Evolutionary conservation across 2,797 vertebrate genomes (phyloP).

Genomic region (Liparis tanakae): DNA sequence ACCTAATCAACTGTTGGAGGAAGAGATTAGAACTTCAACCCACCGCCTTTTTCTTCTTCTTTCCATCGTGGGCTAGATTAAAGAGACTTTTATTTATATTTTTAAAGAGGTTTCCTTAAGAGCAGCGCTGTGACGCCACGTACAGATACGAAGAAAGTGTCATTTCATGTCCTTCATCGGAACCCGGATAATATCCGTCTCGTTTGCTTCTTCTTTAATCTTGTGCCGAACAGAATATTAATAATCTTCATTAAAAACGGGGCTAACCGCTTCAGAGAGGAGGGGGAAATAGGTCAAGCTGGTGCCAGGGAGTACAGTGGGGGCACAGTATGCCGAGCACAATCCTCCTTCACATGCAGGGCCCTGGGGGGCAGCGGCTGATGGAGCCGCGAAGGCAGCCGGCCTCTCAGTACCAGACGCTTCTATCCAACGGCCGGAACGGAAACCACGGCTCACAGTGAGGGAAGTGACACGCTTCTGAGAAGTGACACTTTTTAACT

Average conservation of each 20-base stretch:
- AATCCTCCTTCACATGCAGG: slow-evolving; percentile 56
- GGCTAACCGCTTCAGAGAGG: slow-evolving; percentile 25
- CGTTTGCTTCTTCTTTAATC: slow-evolving; percentile 52
- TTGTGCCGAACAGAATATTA: slow-evolving; percentile 66
- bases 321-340: slow-evolving; percentile 53
- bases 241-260: slow-evolving; percentile 43
- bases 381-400: slow-evolving; percentile 32
- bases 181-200: slow-evolving; percentile 49
- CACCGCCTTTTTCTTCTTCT: neutral
- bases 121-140: slow-evolving; percentile 38
- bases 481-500: slow-evolving; percentile 47
- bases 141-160: slow-evolving; percentile 47
- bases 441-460: slow-evolving; percentile 52
- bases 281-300: slow-evolving; percentile 35
- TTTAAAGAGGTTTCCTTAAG: slow-evolving; percentile 29
- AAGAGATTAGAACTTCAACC: slow-evolving; percentile 35
- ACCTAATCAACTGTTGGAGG: slow-evolving; percentile 15
- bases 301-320: slow-evolving; percentile 49
- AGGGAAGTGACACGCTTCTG: slow-evolving; percentile 50
- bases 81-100: slow-evolving; percentile 22
- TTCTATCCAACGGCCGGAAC: slow-evolving; percentile 46
- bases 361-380: slow-evolving; percentile 33
- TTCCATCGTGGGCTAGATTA: slow-evolving; percentile 31
- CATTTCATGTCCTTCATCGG: slow-evolving; percentile 52
- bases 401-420: slow-evolving; percentile 39